These are phyloP conservation scores for Luperina nickerlii DNA, from an alignment of 2,888 invertebrate species.

Conservation along the genomic window DNA sequence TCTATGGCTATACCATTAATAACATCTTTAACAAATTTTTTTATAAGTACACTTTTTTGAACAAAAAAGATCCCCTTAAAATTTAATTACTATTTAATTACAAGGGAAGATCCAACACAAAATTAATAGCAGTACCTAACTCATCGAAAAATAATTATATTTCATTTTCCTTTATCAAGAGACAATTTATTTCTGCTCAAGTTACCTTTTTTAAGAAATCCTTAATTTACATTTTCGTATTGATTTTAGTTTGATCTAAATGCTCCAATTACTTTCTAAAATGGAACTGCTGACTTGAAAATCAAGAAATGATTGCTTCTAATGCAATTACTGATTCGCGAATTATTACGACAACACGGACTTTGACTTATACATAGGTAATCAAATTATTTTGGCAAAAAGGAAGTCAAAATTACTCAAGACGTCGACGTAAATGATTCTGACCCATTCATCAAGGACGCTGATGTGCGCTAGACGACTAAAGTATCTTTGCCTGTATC, in stretches of 20 bases:
- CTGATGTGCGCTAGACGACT: not conserved
- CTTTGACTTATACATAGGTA: not conserved
- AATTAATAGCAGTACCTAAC: constrained; percentile 16
- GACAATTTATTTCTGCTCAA: constrained; percentile 13
- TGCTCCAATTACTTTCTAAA: constrained; percentile 30
- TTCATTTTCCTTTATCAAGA: constrained; percentile 10
- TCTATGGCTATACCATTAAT: not conserved
- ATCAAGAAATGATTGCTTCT: constrained; percentile 14
- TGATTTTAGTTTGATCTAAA: constrained; percentile 30
- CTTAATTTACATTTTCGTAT: constrained; percentile 26
- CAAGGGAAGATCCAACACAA: constrained; percentile 11
- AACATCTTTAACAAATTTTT: not conserved
- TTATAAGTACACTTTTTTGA: not conserved
- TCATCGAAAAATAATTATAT: constrained; percentile 23
- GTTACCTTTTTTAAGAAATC: not conserved
- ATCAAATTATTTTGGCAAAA: constrained; percentile 13
- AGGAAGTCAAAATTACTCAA: constrained; percentile 2
- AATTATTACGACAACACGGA: constrained; percentile 14
- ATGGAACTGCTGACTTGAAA: constrained; percentile 31
- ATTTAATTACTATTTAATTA: constrained; percentile 28
- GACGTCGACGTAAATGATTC: not conserved
- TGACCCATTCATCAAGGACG: not conserved
- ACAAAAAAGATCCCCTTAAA: constrained; percentile 7
- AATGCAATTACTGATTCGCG: constrained; percentile 6
- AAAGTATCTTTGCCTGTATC: not conserved